A percentile compares a stretch with the other conserved stretches of the same genome.
Evolutionary conservation across 2,113 vertebrate genomes (phyloP).

Genomic region (Fulmarus glacialis): DNA sequence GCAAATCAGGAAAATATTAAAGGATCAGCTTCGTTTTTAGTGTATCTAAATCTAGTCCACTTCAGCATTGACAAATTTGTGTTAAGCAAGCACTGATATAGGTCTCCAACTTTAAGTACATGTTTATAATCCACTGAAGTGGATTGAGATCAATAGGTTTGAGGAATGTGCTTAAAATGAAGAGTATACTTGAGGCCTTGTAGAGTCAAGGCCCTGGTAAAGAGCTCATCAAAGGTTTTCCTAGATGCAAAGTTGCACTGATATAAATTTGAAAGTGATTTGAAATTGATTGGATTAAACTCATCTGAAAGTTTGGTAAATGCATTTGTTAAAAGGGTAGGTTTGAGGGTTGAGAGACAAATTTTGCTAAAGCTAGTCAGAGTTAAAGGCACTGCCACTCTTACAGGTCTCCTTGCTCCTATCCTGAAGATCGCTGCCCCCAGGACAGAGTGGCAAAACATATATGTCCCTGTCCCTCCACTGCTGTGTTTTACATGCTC

Average conservation of each 20-base stretch:
- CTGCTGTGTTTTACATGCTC: background rate
- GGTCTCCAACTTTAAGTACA: conserved; percentile 35
- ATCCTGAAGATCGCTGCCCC: background rate
- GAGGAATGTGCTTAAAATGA: conserved; percentile 60
- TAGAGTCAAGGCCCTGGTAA: conserved; percentile 12
- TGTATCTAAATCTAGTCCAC: conserved; percentile 53
- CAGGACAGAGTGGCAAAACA: background rate
- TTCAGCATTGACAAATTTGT: conserved; percentile 46
- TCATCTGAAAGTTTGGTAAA: conserved; percentile 12
- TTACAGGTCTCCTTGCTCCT: background rate
- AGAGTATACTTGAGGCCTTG: conserved; percentile 44
- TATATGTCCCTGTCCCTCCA: background rate
- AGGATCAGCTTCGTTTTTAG: conserved; percentile 24
- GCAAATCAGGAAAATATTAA: conserved; percentile 30
- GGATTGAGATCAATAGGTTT: conserved; percentile 57
- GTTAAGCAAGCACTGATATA: conserved; percentile 31
- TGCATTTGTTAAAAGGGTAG: background rate
- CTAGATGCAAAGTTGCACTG: conserved; percentile 35
- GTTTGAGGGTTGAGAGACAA: background rate
- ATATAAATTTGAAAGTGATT: conserved; percentile 43
- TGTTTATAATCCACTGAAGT: conserved; percentile 62
- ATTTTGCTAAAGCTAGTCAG: background rate
- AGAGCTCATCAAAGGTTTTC: conserved; percentile 56
- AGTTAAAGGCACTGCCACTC: background rate
- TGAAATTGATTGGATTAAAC: conserved; percentile 39